Base-by-base conservation (phyloP, 2,888 invertebrate species). In the Monopis laevigella region DNA sequence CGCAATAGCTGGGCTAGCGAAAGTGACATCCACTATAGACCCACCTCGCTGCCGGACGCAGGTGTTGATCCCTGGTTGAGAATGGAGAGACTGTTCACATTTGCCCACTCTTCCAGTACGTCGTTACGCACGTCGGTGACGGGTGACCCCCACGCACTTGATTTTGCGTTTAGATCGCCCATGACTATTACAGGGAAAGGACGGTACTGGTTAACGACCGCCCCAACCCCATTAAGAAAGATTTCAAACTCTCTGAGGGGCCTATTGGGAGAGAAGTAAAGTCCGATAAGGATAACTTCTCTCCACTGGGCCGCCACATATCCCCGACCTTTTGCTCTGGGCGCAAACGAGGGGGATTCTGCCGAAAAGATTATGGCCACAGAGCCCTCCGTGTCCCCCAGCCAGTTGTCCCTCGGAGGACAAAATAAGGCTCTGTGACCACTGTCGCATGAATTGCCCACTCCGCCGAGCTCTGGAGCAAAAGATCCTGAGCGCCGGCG, bases 221-320 rank as follows among this genome's bases (percentile, higher is more conserved):
- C 16, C 2, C 41, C 42, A 0, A 48, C n/a, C 5, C 24, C 41
- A 1, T 8, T 32, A 0, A 51, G 43, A 6, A 46, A 45, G 2
- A 2, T n/a, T 30, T 51, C 51, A 6, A 50, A 52, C 2, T 54
- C 48, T 1, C 43, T 35, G 3, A 51, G 39, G 3, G 21, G 26
- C 6, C 46, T 36, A 13, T 49, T 52, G 0, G 51, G 52, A 1
- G 50, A 49, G 42, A 50, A 51, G 19, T 52, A 53, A 1, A 41
- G 45, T 0, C 48, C 50, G 0, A 51, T 12, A 1, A 50, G 5
- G 1, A 39, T 26, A 1, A 44, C 14, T 1, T 30, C 42, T 3
- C 41, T 40, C 28, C 16, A 42, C 18, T 32, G 16, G 5, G 36
- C 32, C 12, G 36, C 42, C 10, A 36, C 42, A 12, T 32, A 42